Evolutionary conservation across 1,140 invertebrate species (phyloP).

Genomic region (Orius insidiosus): DNA sequence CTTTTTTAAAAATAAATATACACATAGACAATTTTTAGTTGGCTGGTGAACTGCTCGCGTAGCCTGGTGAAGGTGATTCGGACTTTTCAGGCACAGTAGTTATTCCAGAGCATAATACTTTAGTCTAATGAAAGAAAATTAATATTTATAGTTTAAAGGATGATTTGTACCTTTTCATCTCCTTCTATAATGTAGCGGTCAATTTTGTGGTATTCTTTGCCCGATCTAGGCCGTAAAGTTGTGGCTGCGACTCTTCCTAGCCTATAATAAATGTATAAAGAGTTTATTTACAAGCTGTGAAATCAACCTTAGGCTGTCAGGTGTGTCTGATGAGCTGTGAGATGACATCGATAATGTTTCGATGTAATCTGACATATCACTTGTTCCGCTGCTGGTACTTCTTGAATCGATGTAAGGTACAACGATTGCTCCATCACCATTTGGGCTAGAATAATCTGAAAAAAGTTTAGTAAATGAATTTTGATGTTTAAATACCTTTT

Average conservation of each 20-base stretch:
- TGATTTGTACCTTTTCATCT: constrained; percentile 21
- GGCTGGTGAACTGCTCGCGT: constrained; percentile 32
- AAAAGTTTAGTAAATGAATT: background rate
- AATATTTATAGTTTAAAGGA: no score
- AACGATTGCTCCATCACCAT: constrained; percentile 15
- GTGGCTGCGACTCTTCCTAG: constrained; percentile 40
- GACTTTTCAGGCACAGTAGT: constrained; percentile 32
- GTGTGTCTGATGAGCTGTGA: constrained; percentile 56
- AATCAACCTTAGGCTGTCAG: constrained; percentile 32
- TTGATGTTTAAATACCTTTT: constrained; percentile 16
- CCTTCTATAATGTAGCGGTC: constrained; percentile 43
- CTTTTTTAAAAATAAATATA: background rate
- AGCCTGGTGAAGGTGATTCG: constrained; percentile 33
- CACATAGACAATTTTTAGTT: constrained; percentile 5
- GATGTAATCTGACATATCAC: constrained; percentile 75
- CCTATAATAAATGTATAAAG: no score
- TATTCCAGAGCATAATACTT: constrained; percentile 27
- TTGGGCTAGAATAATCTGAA: constrained; percentile 16
- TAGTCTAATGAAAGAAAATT: constrained; percentile 3
- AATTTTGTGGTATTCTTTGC: constrained; percentile 73
- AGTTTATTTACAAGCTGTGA: no score
- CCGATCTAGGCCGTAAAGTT: constrained; percentile 65
- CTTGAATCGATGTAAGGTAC: constrained; percentile 32
- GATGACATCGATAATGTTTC: constrained; percentile 62
- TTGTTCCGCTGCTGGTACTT: constrained; percentile 62